Percentiles rank a stretch among this genome's conserved stretches.
phyloP scores from a whole-genome alignment of 2,113 vertebrate genomes.

The Pedetes capensis region DNA sequence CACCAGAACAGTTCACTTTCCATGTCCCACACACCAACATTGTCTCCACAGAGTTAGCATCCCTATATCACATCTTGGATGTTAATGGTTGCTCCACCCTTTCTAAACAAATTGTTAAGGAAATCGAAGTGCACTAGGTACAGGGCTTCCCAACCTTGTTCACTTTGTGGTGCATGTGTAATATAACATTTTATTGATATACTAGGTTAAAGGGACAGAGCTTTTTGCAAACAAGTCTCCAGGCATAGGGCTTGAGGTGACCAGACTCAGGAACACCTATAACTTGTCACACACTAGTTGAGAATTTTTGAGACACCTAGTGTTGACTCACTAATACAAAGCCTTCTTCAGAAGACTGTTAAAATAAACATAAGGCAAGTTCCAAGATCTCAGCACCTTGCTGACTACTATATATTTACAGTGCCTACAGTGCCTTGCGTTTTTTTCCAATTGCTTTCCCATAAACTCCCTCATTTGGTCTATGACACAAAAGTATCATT shows the following conservation, averaged over 20 bases:
- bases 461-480: not conserved
- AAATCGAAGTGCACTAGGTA: not conserved
- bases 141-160: not conserved
- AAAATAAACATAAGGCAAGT: not conserved
- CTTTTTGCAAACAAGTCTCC: not conserved
- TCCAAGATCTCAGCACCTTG: not conserved
- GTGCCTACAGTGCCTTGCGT: not conserved
- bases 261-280: not conserved
- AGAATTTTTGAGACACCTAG: not conserved
- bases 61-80: not conserved
- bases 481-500: not conserved
- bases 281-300: not conserved
- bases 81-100: not conserved
- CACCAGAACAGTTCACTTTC: not conserved
- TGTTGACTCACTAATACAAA: not conserved
- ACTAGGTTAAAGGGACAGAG: not conserved
- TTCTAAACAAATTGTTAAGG: not conserved
- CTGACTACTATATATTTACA: not conserved
- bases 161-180: not conserved
- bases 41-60: accelerated
- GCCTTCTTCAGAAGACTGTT: not conserved
- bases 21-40: accelerated
- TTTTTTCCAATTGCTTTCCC: not conserved
- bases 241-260: not conserved
- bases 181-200: not conserved